Conservation (phyloP, 53 echinoderm and acorn worm genomes). For the Crossaster papposus region DNA sequence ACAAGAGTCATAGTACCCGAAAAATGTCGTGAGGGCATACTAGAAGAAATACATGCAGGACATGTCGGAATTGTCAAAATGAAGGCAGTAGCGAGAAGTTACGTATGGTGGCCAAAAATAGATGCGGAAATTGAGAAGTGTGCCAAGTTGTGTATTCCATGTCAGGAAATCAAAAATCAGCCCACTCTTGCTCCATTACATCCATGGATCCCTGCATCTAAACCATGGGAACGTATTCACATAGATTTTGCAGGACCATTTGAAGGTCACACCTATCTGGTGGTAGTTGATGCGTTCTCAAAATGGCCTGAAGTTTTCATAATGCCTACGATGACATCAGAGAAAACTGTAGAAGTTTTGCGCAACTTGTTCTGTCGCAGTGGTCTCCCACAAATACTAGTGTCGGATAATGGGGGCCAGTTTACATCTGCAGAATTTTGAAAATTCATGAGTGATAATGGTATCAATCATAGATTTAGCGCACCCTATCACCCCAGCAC, state of each 20-base stretch:
- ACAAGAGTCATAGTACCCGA: no score
- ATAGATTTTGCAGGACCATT: constrained; percentile 73
- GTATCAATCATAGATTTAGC: constrained; percentile 26
- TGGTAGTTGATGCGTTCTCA: constrained; percentile 67
- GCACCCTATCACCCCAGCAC: constrained; percentile 14
- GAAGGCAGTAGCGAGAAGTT: constrained; percentile 56
- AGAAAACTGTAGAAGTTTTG: constrained; percentile 19
- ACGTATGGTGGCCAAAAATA: constrained; percentile 66
- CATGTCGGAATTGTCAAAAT: constrained; percentile 67
- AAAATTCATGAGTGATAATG: constrained; percentile 30
- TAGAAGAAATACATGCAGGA: constrained; percentile 66
- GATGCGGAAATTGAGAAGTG: constrained; percentile 59
- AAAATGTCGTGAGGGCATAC: no score
- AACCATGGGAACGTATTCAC: constrained; percentile 59
- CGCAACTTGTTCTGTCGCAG: constrained; percentile 54
- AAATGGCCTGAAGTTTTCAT: constrained; percentile 69
- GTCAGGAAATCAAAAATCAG: constrained; percentile 10
- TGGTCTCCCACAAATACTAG: constrained; percentile 60
- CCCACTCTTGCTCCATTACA: constrained; percentile 64
- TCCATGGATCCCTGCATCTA: constrained; percentile 55
- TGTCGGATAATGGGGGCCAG: constrained; percentile 37
- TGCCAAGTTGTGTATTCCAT: constrained; percentile 50
- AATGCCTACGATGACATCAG: constrained; percentile 50
- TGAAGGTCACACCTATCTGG: constrained; percentile 57
- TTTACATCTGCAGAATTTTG: constrained; percentile 47